Evolutionary conservation across 2,113 vertebrate species (phyloP).

Genomic region (Pygoscelis antarcticus): DNA sequence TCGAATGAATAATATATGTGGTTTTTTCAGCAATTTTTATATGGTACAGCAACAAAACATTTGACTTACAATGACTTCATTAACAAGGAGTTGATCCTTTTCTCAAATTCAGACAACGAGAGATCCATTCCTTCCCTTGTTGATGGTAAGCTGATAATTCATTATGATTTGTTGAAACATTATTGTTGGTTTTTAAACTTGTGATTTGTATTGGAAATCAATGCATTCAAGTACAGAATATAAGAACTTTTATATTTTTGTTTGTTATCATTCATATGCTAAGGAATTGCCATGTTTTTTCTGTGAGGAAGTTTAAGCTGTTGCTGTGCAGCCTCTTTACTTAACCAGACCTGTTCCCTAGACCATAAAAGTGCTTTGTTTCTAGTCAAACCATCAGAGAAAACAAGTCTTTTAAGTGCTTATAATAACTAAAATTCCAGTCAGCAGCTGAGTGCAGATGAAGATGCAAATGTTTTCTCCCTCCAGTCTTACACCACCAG

Average conservation of each 20-base stretch:
- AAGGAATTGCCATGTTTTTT: not conserved
- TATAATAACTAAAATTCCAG: conserved; percentile 19
- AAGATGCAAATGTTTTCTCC: conserved; percentile 4
- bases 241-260: not conserved
- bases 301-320: not conserved
- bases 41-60: conserved; percentile 90
- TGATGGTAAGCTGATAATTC: conserved; percentile 84
- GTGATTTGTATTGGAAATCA: not conserved
- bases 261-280: not conserved
- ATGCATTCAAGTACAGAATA: not conserved
- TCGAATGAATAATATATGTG: conserved; percentile 35
- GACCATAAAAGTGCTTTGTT: not conserved
- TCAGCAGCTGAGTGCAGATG: not conserved
- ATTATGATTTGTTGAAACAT: not conserved
- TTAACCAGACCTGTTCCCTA: not conserved
- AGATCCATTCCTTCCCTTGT: conserved; percentile 97
- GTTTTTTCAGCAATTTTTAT: conserved; percentile 92
- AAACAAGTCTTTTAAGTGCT: not conserved
- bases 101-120: conserved; percentile 99
- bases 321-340: not conserved
- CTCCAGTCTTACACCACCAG: not conserved
- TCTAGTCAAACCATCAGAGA: not conserved
- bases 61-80: conserved; percentile 99
- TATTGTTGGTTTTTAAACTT: not conserved
- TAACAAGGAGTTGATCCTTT: conserved; percentile 98